Evolutionary conservation across 2,113 vertebrate species (phyloP), one percentile per base, ranked within the genome.

Genomic region (Menura novaehollandiae): DNA sequence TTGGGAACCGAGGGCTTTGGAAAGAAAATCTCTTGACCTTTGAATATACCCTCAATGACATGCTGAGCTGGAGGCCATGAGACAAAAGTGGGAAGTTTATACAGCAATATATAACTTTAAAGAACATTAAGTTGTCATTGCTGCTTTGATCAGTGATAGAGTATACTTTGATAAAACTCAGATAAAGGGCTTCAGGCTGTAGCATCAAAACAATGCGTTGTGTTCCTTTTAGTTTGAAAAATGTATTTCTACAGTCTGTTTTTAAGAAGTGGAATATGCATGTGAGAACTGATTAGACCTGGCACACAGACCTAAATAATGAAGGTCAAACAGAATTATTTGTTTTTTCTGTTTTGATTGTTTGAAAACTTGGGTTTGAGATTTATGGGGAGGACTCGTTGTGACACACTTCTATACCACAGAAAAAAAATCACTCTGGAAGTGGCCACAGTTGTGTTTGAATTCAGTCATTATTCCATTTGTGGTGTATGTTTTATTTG

Each of bases 81-180:
- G 92, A 46, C 87, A 23, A 67, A 93, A 97, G 93, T 94, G 88
- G 93, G 89, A 93, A 95, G 92, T 96, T 97, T 93, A 88, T 89
- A 37, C 85, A 85, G 91, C 79, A 85, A 24, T 96, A 62, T 66
- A 15, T 95, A 96, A 97, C 92, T 95, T 96, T 93, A 88, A 88
- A 97, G 76, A 96, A 82, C 63, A 87, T 95, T 91, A 92, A 95
- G 49, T 97, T 96, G 94, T 97, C 96, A 87, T 90, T 94, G 93
- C 85, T 97, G 87, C 94, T 97, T 97, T 97, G 96, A 97, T 96
- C 94, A 95, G 88, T 94, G 92, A 85, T 95, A 69, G 64, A 78
- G 80, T 94, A 79, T 78, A 87, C 72, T 97, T 95, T 91, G 93
- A 91, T 96, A 94, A 94, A 96, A 95, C 90, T 95, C 92, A 30